Evolutionary conservation across 2,797 vertebrate species (phyloP).

Genomic region (Chrosomus eos): DNA sequence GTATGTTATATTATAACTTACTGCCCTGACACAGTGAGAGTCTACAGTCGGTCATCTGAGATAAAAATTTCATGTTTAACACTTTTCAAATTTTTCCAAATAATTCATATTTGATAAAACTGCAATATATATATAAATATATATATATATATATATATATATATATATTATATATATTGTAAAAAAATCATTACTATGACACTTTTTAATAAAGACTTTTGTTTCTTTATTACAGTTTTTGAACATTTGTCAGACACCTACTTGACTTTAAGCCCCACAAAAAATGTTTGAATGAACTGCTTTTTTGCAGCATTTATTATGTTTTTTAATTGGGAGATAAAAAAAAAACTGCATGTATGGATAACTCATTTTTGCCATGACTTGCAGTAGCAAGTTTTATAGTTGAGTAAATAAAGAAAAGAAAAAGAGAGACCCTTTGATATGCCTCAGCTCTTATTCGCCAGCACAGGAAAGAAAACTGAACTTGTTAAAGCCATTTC

Average conservation of each 20-base stretch:
- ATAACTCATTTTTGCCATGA: neutral
- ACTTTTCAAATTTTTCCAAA: too few relatives aligned
- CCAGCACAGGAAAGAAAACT: neutral
- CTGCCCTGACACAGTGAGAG: too few relatives aligned
- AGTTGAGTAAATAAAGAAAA: neutral
- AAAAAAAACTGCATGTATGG: neutral
- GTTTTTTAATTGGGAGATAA: neutral
- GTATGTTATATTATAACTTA: too few relatives aligned
- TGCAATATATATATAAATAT: too few relatives aligned
- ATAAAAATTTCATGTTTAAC: too few relatives aligned
- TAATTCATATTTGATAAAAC: too few relatives aligned
- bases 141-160: too few relatives aligned
- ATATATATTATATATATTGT: neutral
- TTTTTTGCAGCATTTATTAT: neutral
- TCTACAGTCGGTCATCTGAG: too few relatives aligned
- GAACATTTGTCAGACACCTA: neutral
- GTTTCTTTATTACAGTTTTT: neutral
- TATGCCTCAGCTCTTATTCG: neutral
- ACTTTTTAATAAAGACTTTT: neutral
- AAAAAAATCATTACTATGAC: neutral
- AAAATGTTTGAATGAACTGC: neutral
- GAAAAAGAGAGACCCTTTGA: neutral
- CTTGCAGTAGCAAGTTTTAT: neutral
- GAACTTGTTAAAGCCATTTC: neutral
- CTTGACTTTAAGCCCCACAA: neutral